Evolutionary conservation across 2,888 invertebrate species (phyloP).

Genomic region (Epiblema foenella): DNA sequence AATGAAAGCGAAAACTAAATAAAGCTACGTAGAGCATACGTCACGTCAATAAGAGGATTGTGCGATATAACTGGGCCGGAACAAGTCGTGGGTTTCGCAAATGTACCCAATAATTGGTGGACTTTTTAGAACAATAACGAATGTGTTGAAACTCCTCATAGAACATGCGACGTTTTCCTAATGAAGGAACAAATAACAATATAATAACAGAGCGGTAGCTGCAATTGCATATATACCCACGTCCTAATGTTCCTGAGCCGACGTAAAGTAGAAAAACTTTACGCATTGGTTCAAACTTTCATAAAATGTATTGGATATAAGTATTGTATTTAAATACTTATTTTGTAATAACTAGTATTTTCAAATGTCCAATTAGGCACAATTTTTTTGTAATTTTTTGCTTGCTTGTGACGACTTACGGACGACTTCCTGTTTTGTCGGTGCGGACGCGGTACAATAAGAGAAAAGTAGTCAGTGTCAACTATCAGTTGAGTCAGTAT

Average conservation of each 20-base stretch:
- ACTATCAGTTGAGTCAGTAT: too few relatives aligned
- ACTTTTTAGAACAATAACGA: background rate
- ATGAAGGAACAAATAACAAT: slow-evolving; percentile 36
- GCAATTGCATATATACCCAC: slow-evolving; percentile 21
- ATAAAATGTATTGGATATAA: too few relatives aligned
- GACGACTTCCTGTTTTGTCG: too few relatives aligned
- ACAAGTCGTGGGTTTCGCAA: slow-evolving; percentile 62
- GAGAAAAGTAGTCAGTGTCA: too few relatives aligned
- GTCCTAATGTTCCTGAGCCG: background rate
- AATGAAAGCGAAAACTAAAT: slow-evolving; percentile 54
- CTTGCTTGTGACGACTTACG: too few relatives aligned
- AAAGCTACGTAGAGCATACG: slow-evolving; percentile 36
- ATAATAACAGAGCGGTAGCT: slow-evolving; percentile 45
- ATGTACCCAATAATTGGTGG: slow-evolving; percentile 48
- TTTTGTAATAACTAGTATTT: too few relatives aligned
- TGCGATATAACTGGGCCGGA: slow-evolving; percentile 62
- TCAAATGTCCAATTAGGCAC: too few relatives aligned
- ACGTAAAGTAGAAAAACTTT: background rate
- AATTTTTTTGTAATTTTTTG: too few relatives aligned
- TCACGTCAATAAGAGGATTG: slow-evolving; percentile 50
- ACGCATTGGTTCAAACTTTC: background rate
- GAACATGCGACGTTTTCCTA: background rate
- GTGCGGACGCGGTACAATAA: too few relatives aligned
- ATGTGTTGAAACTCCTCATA: background rate
- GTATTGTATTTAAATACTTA: too few relatives aligned